Evolutionary conservation across 2,797 vertebrate genomes (phyloP).

Genomic region (Gambusia yucatana): DNA sequence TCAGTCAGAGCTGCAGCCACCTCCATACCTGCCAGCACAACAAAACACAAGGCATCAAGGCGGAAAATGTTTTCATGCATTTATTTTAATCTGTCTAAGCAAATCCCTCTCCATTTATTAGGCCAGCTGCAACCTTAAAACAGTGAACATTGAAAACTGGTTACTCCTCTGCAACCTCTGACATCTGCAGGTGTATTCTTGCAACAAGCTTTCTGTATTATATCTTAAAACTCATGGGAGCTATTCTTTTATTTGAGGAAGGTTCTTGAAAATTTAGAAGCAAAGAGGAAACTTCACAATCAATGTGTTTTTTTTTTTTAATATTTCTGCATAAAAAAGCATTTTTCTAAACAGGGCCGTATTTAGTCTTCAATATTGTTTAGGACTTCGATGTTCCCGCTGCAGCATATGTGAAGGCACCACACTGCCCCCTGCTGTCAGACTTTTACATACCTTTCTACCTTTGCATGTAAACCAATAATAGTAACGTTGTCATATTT

Average conservation of each 20-base stretch:
- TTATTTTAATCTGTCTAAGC: neutral
- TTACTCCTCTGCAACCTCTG: neutral
- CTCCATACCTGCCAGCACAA: conserved; percentile 90
- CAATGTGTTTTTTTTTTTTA: neutral
- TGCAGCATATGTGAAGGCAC: neutral
- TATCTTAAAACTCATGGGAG: neutral
- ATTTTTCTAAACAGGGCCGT: neutral
- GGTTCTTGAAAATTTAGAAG: neutral
- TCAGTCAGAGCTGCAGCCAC: conserved; percentile 93
- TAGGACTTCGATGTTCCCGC: neutral
- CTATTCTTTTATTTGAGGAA: neutral
- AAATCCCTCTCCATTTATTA: neutral
- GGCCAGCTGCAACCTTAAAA: neutral
- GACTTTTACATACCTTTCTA: neutral
- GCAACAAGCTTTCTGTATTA: neutral
- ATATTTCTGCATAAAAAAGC: no score
- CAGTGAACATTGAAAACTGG: neutral
- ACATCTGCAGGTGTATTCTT: neutral
- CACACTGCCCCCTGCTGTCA: conserved; percentile 1
- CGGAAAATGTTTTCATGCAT: neutral
- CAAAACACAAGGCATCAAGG: conserved; percentile 8
- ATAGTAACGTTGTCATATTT: neutral
- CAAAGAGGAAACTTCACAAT: neutral
- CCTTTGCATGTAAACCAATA: neutral
- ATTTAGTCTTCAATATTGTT: neutral